Conservation (phyloP, 2,888 invertebrate genomes). For the Achlya flavicornis region DNA sequence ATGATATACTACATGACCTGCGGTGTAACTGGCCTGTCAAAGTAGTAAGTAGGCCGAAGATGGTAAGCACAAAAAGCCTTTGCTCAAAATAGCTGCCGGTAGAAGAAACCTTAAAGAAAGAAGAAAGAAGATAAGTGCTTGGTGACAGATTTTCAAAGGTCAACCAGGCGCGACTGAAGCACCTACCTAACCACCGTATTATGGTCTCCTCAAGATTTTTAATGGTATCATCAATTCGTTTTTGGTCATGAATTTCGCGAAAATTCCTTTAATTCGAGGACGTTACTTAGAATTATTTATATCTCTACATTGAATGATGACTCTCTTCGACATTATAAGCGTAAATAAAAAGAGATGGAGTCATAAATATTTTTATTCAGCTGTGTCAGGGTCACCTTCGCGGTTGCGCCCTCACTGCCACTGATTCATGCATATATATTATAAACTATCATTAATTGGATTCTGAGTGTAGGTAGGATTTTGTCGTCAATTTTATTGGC, state of each 20-base stretch:
- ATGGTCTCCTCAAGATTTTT: too few relatives aligned
- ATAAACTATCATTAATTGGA: conserved; percentile 23
- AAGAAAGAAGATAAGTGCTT: too few relatives aligned
- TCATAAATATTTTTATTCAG: conserved; percentile 41
- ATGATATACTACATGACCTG: too few relatives aligned
- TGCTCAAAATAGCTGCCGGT: too few relatives aligned
- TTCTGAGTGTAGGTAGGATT: background rate
- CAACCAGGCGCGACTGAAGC: too few relatives aligned
- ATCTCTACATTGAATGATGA: background rate
- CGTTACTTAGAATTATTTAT: background rate
- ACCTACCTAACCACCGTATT: too few relatives aligned
- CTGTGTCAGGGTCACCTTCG: conserved; percentile 59
- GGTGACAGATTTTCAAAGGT: too few relatives aligned
- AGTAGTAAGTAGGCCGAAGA: too few relatives aligned
- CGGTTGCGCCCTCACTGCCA: conserved; percentile 50
- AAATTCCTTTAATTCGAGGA: background rate
- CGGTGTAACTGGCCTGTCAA: too few relatives aligned
- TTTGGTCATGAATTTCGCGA: background rate
- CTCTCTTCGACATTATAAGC: background rate
- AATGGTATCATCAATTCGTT: too few relatives aligned
- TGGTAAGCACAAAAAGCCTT: too few relatives aligned
- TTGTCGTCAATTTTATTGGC: background rate
- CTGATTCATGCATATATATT: conserved; percentile 41
- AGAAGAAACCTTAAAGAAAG: too few relatives aligned
- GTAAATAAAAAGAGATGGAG: conserved; percentile 13